A percentile compares a stretch with the other conserved stretches of the same genome.
Evolutionary conservation across 2,888 invertebrate genomes (phyloP).

Genomic region (Synergus laeviventris): DNA sequence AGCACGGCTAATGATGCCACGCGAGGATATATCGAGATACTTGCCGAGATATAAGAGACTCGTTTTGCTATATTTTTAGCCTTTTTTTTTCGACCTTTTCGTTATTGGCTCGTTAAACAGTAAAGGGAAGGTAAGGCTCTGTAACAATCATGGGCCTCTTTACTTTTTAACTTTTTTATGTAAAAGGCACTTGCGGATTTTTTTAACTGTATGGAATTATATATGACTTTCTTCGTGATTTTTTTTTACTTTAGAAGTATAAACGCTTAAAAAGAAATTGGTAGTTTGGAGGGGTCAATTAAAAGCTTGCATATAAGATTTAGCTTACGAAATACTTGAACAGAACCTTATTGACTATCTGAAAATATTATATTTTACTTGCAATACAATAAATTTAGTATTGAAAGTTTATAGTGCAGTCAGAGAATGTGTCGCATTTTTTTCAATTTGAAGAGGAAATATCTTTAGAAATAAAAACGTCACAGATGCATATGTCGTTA

Average conservation of each 20-base stretch:
- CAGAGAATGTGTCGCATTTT: too few relatives aligned
- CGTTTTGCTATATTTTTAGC: constrained; percentile 2
- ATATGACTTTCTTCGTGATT: too few relatives aligned
- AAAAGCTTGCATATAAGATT: too few relatives aligned
- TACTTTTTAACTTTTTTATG: background rate
- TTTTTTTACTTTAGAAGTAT: too few relatives aligned
- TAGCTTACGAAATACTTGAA: too few relatives aligned
- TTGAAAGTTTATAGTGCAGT: too few relatives aligned
- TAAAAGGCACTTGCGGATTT: background rate
- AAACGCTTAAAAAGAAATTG: background rate
- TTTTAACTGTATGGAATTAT: too few relatives aligned
- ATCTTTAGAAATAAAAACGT: background rate
- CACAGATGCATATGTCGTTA: background rate
- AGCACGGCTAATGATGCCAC: constrained; percentile 26
- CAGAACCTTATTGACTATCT: too few relatives aligned
- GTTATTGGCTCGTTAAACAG: background rate
- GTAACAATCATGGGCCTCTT: background rate
- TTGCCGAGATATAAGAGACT: background rate
- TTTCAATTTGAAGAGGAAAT: background rate
- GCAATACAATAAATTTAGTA: too few relatives aligned
- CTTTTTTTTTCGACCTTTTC: background rate
- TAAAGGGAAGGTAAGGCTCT: background rate
- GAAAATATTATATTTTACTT: too few relatives aligned
- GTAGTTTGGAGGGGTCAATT: too few relatives aligned
- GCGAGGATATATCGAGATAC: constrained; percentile 8